Conservation (phyloP, 2,113 vertebrate genomes). For the Grammomys surdaster region DNA sequence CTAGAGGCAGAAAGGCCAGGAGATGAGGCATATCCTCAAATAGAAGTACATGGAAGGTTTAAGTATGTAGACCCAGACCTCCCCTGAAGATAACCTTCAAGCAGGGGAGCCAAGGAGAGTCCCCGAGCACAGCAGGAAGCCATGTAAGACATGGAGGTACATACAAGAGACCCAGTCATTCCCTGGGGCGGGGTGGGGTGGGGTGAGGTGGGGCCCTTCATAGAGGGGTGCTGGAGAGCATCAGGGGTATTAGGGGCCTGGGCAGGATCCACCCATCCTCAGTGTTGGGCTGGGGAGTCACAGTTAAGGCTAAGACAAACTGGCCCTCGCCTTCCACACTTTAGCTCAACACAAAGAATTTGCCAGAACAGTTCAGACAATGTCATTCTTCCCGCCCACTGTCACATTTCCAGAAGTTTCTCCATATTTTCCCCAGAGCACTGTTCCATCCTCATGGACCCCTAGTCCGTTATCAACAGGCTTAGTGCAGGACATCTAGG, state of each 20-base stretch:
- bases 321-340: not conserved
- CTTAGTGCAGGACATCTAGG: not conserved
- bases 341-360: constrained; percentile 18
- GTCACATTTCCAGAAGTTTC: constrained; percentile 3
- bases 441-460: not conserved
- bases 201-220: no score
- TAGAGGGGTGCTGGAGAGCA: not conserved
- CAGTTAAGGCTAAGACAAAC: not conserved
- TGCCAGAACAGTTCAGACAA: not conserved
- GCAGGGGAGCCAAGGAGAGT: not conserved
- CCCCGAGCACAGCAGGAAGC: not conserved
- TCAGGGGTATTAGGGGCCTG: not conserved
- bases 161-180: not conserved
- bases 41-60: not conserved
- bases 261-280: not conserved
- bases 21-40: not conserved
- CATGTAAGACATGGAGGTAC: no score
- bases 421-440: not conserved
- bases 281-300: not conserved
- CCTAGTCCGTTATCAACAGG: not conserved
- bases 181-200: not conserved
- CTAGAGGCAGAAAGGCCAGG: not conserved
- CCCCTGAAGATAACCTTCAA: not conserved
- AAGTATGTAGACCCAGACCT: not conserved
- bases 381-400: not conserved